Base-by-base conservation (phyloP, 1,140 invertebrate species). In the Drosophila triauraria region DNA sequence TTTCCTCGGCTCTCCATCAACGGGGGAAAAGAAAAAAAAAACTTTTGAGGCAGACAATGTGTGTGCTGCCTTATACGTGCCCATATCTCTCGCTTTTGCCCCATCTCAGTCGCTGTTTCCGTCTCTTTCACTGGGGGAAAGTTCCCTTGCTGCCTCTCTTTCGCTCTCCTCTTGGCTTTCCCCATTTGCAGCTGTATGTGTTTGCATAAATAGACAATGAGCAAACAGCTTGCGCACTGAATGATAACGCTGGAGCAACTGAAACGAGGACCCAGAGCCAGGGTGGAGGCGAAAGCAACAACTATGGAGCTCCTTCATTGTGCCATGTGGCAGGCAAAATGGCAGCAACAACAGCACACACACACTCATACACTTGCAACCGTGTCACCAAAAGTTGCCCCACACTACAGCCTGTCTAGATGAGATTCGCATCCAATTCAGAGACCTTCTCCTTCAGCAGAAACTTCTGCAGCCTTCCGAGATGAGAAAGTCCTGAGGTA, bases 131-230 rank as follows among this genome's bases (percentile, higher is more conserved):
- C 40, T n/a, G 40, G 40, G 15, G 2, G 40, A 42, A 42, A 42
- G 15, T n/a, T 40, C 2, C 20, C 4, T 7, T 2, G 0, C 25
- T n/a, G 8, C 47, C 38, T 2, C n/a, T 42, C 20, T 15, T 5
- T 13, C 27, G 0, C 8, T 15, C 46, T 3, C 35, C 43, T 30
- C 60, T 35, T 25, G 50, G 27, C 32, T 46, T 15, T 47, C 40
- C 48, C 27, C 43, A 27, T 64, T 20, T 78, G 48, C 79, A 61
- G 70, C 15, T 88, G 54, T 81, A 64, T 88, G 70, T 80, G 84
- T 85, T 84, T 85, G 80, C 85, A 88, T 88, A 88, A 88, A 90
- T 88, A 88, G 85, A 88, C 85, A 88, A 88, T 88, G 85, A 88
- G 81, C 85, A 88, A 88, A 88, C 85, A 88, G 85, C 85, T 88